Evolutionary conservation across 2,888 invertebrate genomes (phyloP).

Genomic region (Ectemnius lituratus): DNA sequence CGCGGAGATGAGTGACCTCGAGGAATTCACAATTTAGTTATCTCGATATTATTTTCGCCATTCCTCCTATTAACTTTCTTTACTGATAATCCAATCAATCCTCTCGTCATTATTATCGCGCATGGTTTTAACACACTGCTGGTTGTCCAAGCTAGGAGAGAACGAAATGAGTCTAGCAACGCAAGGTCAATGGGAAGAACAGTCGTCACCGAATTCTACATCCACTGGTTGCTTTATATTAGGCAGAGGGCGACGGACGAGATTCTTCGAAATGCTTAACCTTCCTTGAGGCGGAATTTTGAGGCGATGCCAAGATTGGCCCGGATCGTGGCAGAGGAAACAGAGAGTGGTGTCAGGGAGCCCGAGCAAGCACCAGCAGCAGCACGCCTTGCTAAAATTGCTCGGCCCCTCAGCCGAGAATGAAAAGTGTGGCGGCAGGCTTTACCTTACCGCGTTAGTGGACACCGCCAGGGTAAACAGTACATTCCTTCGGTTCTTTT

Average conservation of each 20-base stretch:
- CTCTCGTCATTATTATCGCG: no score
- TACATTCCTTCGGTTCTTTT: slow-evolving; percentile 29
- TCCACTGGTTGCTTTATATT: slow-evolving; percentile 17
- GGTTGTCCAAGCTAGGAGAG: no score
- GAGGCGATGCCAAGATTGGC: slow-evolving; percentile 48
- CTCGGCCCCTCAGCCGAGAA: slow-evolving; percentile 4
- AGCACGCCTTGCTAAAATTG: slow-evolving; percentile 40
- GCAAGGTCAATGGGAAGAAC: not conserved
- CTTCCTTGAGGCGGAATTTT: slow-evolving; percentile 28
- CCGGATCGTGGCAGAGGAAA: slow-evolving; percentile 33
- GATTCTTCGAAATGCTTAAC: slow-evolving; percentile 29
- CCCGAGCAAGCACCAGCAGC: not conserved
- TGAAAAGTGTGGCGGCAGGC: slow-evolving; percentile 38
- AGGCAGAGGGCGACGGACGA: slow-evolving; percentile 24
- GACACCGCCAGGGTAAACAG: slow-evolving; percentile 34
- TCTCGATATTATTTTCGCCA: not conserved
- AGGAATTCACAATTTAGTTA: not conserved
- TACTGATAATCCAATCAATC: no score
- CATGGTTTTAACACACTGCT: no score
- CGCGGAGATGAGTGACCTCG: not conserved
- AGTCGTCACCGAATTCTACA: slow-evolving; percentile 13
- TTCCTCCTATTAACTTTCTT: no score
- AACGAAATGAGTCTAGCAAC: no score
- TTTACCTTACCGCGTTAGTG: slow-evolving; percentile 23
- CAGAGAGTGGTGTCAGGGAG: not conserved